Conservation (phyloP, 2,888 invertebrate genomes). For the Ephialtes manifestator region DNA sequence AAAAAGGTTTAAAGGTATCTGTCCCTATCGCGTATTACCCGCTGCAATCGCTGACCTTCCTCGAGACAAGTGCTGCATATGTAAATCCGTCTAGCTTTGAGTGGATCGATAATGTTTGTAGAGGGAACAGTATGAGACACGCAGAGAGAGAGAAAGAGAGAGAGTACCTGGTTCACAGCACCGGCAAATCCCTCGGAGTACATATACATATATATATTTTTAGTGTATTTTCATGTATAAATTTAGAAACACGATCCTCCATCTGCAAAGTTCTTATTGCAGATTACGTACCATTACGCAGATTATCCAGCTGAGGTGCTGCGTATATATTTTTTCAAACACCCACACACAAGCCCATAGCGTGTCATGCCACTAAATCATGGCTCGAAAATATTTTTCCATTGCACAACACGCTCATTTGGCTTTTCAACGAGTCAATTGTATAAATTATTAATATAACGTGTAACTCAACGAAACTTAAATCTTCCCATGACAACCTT, state of each 20-base stretch:
- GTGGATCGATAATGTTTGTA: conserved; percentile 53
- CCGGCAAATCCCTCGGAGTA: conserved; percentile 42
- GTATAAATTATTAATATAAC: conserved; percentile 32
- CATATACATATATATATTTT: conserved; percentile 39
- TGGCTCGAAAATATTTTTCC: conserved; percentile 60
- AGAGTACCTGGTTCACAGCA: conserved; percentile 43
- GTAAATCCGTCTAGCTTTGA: conserved; percentile 45
- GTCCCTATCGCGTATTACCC: conserved; percentile 39
- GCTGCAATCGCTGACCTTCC: conserved; percentile 43
- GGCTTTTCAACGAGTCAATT: conserved; percentile 45
- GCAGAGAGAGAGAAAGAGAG: conserved; percentile 13
- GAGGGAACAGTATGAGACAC: conserved; percentile 33
- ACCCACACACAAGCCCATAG: conserved; percentile 42
- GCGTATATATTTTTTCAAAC: conserved; percentile 62
- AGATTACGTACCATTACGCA: conserved; percentile 36
- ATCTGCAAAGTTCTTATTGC: conserved; percentile 28
- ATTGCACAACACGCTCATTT: conserved; percentile 44
- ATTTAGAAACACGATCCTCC: conserved; percentile 38
- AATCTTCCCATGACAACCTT: conserved; percentile 56
- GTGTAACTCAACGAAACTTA: conserved; percentile 50
- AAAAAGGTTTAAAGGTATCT: conserved; percentile 23
- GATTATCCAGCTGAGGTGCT: conserved; percentile 34
- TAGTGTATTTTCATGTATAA: conserved; percentile 50
- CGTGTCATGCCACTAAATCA: conserved; percentile 24
- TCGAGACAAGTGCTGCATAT: conserved; percentile 40